Evolutionary conservation across 2,888 invertebrate genomes (phyloP), one percentile per base, ranked within the genome.

Genomic region (Aphodius sticticus): DNA sequence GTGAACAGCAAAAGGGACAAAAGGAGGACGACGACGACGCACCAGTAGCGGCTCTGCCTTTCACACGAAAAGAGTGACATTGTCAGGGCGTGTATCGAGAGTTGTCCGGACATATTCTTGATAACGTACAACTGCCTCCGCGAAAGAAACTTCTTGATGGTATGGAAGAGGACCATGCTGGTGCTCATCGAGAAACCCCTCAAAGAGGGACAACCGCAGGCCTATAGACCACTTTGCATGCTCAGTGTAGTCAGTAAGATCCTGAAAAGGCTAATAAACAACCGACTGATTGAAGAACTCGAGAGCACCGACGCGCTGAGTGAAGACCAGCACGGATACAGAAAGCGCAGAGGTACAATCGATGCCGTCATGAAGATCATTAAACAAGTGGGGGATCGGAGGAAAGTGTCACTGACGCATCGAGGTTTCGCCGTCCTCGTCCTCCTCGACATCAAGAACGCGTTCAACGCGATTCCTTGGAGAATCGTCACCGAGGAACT

Each of bases 131-230:
- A 71, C n/a, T 71, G 71, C 35, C 35, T 14, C 1, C 7, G 71
- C 12, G 12, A 37, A 76, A 36, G 76, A 35, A 14, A 76, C 1
- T 76, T 76, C 53, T 6, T 36, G 4, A 5, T 1, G 12, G 38
- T 76, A 26, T 76, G 76, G 76, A 76, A 76, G 9, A 16, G 14
- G 15, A 6, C 53, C 16, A 76, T 15, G 7, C 16, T 75, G 2
- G 75, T 37, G 4, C 36, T 76, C 4, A 37, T 76, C 14, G 76
- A 76, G 6, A 76, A 76, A 16, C 37, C 76, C n/a, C 15, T 38
- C n/a, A 76, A 76, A 36, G 36, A 35, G 0, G 16, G 12, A 14
- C 12, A 76, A 37, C 37, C 36, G 38, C 6, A 9, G 15, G n/a
- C 76, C 2, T 76, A 76, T 9, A 38, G 69, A 9, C 76, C 76